Evolutionary conservation across 2,888 invertebrate genomes (phyloP).

Genomic region (Slavum lentiscoides): DNA sequence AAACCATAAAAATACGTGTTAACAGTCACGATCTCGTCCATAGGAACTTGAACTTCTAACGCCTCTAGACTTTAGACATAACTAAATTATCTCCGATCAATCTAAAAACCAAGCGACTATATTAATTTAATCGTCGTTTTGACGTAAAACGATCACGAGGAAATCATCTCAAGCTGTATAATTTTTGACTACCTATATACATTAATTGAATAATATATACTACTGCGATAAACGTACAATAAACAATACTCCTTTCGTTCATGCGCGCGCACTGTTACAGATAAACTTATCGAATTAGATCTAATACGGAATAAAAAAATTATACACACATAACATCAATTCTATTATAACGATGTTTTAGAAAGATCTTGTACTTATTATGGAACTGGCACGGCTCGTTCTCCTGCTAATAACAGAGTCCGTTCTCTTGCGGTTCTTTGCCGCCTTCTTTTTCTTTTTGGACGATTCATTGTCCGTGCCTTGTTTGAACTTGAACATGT

Average conservation of each 20-base stretch:
- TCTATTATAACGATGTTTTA: background rate
- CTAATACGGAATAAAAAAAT: background rate
- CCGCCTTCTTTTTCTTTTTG: background rate
- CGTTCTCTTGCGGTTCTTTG: background rate
- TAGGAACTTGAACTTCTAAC: too few relatives aligned
- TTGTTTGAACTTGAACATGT: slow-evolving; percentile 46
- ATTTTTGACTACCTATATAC: too few relatives aligned
- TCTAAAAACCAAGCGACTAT: too few relatives aligned
- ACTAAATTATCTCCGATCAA: too few relatives aligned
- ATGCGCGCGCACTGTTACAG: background rate
- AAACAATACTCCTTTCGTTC: background rate
- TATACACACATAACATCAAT: background rate
- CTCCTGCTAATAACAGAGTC: slow-evolving; percentile 25
- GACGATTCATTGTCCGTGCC: slow-evolving; percentile 8
- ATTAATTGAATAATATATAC: too few relatives aligned
- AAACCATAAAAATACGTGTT: background rate
- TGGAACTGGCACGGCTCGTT: slow-evolving; percentile 33
- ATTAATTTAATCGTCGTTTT: too few relatives aligned
- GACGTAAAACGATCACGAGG: too few relatives aligned
- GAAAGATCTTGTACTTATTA: slow-evolving; percentile 12
- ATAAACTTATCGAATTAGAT: too few relatives aligned
- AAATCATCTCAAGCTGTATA: too few relatives aligned
- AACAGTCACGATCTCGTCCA: background rate
- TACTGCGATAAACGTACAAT: too few relatives aligned
- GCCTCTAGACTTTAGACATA: too few relatives aligned